phyloP scores from a whole-genome alignment of 2,113 vertebrate species.

The Nannobrachium achirus region DNA sequence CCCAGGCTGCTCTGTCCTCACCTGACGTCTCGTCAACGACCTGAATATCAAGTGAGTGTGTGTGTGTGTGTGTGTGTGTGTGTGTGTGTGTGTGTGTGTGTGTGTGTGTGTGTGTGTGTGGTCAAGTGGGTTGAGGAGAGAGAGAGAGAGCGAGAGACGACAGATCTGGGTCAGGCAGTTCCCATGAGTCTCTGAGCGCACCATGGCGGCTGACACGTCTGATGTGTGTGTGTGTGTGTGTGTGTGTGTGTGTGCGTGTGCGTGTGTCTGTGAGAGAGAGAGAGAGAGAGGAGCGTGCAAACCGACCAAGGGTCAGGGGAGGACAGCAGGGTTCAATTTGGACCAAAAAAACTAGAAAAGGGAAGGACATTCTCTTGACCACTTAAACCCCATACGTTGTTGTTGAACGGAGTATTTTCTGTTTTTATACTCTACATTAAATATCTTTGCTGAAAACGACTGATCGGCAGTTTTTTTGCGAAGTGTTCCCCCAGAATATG shows the following conservation, averaged over 20 bases:
- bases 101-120: constrained; percentile 21
- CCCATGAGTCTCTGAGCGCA: constrained; percentile 67
- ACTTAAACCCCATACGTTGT: no score
- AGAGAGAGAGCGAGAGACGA: constrained; percentile 27
- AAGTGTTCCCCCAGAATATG: no score
- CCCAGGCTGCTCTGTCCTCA: constrained; percentile 71
- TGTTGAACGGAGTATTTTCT: no score
- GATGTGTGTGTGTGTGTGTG: no score
- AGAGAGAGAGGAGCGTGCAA: constrained; percentile 41
- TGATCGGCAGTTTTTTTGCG: no score
- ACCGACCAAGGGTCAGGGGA: constrained; percentile 56
- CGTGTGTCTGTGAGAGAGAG: no score
- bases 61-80: constrained; percentile 8
- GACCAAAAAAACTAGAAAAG: no score
- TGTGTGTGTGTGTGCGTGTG: no score
- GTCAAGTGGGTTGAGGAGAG: constrained; percentile 61
- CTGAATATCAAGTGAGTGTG: constrained; percentile 72
- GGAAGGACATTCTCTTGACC: no score
- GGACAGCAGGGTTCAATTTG: constrained; percentile 34
- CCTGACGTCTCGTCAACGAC: constrained; percentile 75
- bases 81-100: background rate
- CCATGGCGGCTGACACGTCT: constrained; percentile 64
- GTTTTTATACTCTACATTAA: no score
- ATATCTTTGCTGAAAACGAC: no score
- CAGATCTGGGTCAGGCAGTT: constrained; percentile 76